Base-by-base conservation (phyloP, 2,113 vertebrate species). In the Meriones unguiculatus region DNA sequence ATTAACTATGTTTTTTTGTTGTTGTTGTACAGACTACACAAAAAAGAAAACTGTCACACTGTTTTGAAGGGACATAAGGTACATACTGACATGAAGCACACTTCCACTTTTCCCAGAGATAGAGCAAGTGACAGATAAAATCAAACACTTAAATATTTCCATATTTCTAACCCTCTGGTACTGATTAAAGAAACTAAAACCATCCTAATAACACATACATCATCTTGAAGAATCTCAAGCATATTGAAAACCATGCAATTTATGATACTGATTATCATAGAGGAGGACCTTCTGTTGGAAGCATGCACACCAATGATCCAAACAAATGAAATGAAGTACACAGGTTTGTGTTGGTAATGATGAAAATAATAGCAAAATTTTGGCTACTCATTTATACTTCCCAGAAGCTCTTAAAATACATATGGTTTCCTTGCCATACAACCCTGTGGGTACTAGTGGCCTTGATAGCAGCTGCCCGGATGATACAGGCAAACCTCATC, bases 21-120 rank as follows among this genome's bases (percentile, higher is more conserved):
- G 12, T 67, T 76, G 62, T 54, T 50, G 28, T 62, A 69, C 8
- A 89, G 75, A 54, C 8, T 93, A 38, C 59, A 86, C 28, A 75
- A 95, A 76, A 11, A 7, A 78, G 32, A 2, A 5, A 18, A 41
- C 25, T 57, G 69, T 73, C 10, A 86, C 59, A 28, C 62, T 81
- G 50, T 64, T 84, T 75, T 89, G 92, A 6, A 97, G 35, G 72
- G 18, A 25, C 28, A 86, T 41, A 88, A 87, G 84, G 75, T 59
- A 0, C 64, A 35, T 14, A 82, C 28, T 92, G 22, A 88, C 38
- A 62, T 57, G 41, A 90, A 89, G 10, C 81, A 80, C 67, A 85
- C 4, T 65, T 35, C 12, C 85, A 76, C 62, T 52, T 4, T 8
- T 77, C 46, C 76, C 25, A 84, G 90, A 96, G 46, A 12, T 38